phyloP scores from a whole-genome alignment of 2,797 vertebrate species.

The Fundulus diaphanus region DNA sequence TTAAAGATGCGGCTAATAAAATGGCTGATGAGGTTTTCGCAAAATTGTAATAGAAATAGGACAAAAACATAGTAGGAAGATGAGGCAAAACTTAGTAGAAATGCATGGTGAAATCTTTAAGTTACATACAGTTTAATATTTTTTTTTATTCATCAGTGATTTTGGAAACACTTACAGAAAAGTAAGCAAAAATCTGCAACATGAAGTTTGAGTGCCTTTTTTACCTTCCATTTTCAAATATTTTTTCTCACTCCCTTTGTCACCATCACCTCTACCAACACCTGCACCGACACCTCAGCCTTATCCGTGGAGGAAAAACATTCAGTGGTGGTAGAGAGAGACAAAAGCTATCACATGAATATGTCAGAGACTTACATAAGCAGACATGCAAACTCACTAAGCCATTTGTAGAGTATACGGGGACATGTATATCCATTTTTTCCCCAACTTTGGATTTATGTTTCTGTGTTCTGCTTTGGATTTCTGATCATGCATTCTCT shows the following conservation, averaged over 20 bases:
- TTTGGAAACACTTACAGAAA: conserved; percentile 15
- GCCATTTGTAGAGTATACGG: neutral
- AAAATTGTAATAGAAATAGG: neutral
- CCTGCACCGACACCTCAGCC: neutral
- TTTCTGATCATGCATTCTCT: conserved; percentile 26
- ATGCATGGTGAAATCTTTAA: conserved; percentile 2
- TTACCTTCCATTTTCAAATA: conserved; percentile 23
- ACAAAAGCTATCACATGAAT: conserved; percentile 37
- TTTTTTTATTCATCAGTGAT: conserved; percentile 24
- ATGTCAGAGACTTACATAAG: conserved; percentile 2
- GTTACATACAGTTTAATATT: conserved; percentile 12
- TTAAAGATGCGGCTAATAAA: neutral
- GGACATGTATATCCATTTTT: neutral
- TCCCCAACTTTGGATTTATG: neutral
- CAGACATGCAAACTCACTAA: conserved; percentile 5
- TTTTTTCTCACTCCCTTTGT: conserved; percentile 20
- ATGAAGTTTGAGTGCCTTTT: neutral
- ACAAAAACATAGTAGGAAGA: neutral
- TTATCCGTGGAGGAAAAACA: conserved; percentile 18
- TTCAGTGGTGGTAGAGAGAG: conserved; percentile 27
- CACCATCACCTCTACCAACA: conserved; percentile 23
- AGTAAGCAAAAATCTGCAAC: neutral
- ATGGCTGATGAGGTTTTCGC: neutral
- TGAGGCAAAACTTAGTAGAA: neutral
- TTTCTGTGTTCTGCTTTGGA: conserved; percentile 14